Evolutionary conservation across 2,888 invertebrate species (phyloP).

Genomic region (Unio pictorum): DNA sequence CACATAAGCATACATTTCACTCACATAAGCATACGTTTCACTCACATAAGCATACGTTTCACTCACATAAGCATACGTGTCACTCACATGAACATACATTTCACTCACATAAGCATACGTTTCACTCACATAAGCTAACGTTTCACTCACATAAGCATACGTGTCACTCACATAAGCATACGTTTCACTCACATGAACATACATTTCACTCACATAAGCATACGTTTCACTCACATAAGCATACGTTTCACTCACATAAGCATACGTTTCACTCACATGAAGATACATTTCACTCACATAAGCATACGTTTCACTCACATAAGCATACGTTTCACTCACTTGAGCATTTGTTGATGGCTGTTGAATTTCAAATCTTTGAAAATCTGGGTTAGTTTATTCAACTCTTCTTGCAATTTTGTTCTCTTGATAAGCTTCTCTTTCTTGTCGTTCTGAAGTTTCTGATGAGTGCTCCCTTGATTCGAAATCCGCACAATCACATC

Average conservation of each 20-base stretch:
- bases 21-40: background rate
- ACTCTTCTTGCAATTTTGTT: conserved; percentile 38
- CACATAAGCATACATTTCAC: conserved; percentile 33
- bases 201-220: too few relatives aligned
- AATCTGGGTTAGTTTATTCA: conserved; percentile 32
- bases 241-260: conserved; percentile 38
- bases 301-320: too few relatives aligned
- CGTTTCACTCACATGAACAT: conserved; percentile 37
- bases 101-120: too few relatives aligned
- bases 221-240: conserved; percentile 33
- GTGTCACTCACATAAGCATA: too few relatives aligned
- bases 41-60: conserved; percentile 38
- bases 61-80: too few relatives aligned
- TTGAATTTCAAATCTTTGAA: conserved; percentile 54
- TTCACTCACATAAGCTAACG: conserved; percentile 32
- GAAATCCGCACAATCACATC: conserved; percentile 51
- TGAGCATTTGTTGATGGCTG: conserved; percentile 45
- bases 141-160: conserved; percentile 38
- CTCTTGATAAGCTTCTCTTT: conserved; percentile 38
- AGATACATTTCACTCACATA: too few relatives aligned
- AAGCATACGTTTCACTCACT: conserved; percentile 24
- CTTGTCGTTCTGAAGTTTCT: conserved; percentile 39
- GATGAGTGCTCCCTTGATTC: conserved; percentile 43
- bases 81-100: conserved; percentile 37
- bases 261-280: conserved; percentile 2